These are phyloP conservation scores for Bombus sibiricus DNA, from an alignment of 1,140 invertebrate species.

Conservation along the genomic window DNA sequence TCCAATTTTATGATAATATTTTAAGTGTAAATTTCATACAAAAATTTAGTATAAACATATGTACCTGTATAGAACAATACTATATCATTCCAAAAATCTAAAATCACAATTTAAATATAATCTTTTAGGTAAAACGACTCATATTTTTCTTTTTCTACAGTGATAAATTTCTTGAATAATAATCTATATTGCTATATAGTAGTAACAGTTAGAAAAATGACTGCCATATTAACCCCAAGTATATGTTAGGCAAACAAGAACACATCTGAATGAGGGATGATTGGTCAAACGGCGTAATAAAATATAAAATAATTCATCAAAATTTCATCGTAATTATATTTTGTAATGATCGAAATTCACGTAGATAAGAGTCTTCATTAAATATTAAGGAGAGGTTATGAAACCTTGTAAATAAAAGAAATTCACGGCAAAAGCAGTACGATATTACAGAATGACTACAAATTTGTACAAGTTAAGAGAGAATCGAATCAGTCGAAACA, in stretches of 20 bases:
- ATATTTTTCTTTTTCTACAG: background rate
- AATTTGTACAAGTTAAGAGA: background rate
- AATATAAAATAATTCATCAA: background rate
- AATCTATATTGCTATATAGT: background rate
- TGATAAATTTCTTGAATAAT: background rate
- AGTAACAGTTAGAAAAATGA: constrained; percentile 4
- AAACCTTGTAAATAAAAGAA: constrained; percentile 24
- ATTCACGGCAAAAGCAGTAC: background rate
- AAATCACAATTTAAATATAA: background rate
- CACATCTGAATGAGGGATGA: constrained; percentile 1
- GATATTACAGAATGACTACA: background rate
- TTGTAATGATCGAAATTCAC: background rate
- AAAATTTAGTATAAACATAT: background rate
- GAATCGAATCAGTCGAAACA: constrained; percentile 15
- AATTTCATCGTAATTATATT: background rate
- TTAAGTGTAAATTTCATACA: background rate
- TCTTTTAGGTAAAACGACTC: background rate
- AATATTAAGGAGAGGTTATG: constrained; percentile 31
- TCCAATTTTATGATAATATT: background rate
- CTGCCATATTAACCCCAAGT: constrained; percentile 16
- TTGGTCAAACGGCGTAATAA: background rate
- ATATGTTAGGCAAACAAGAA: constrained; percentile 4
- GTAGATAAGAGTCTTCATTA: background rate
- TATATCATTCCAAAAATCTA: background rate
- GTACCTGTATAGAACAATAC: constrained; percentile 3